A percentile compares a stretch with the other conserved stretches of the same genome.
Conservation (phyloP, 92 coral and sea anemone genomes). For the Meandrina meandrites region DNA sequence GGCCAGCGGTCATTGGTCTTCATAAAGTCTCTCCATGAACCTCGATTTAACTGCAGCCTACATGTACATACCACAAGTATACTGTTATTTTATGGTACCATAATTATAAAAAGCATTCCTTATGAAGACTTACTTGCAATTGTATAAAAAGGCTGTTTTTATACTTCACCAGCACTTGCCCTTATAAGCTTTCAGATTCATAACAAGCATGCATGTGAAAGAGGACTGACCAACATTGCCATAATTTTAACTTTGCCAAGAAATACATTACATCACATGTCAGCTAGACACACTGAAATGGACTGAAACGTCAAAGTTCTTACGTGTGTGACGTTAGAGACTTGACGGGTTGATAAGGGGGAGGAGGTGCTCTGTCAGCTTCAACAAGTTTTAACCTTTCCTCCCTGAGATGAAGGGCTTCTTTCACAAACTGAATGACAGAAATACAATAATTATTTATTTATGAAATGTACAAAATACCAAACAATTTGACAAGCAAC, state of each 20-base stretch:
- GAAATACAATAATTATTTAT: background rate
- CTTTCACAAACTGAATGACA: slow-evolving; percentile 76
- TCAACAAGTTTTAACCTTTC: slow-evolving; percentile 77
- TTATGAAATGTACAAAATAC: background rate
- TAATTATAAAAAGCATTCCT: too few species aligned
- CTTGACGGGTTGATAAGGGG: slow-evolving; percentile 83
- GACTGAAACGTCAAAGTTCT: slow-evolving; percentile 12
- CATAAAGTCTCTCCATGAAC: too few species aligned
- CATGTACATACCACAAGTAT: too few species aligned
- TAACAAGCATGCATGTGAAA: background rate
- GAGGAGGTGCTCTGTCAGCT: slow-evolving; percentile 71
- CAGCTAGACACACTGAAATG: background rate
- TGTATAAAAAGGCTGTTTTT: too few species aligned
- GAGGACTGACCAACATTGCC: background rate
- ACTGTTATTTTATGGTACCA: too few species aligned
- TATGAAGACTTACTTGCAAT: too few species aligned
- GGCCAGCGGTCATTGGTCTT: too few species aligned
- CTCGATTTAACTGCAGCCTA: too few species aligned
- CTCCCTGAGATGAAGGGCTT: slow-evolving; percentile 83
- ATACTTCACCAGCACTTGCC: too few species aligned
- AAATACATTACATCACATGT: background rate
- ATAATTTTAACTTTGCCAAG: background rate
- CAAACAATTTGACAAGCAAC: background rate
- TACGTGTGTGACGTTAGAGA: slow-evolving; percentile 93
- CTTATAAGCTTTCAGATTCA: too few species aligned